Evolutionary conservation across 2,888 invertebrate species (phyloP).

Genomic region (Calameuta filiformis): DNA sequence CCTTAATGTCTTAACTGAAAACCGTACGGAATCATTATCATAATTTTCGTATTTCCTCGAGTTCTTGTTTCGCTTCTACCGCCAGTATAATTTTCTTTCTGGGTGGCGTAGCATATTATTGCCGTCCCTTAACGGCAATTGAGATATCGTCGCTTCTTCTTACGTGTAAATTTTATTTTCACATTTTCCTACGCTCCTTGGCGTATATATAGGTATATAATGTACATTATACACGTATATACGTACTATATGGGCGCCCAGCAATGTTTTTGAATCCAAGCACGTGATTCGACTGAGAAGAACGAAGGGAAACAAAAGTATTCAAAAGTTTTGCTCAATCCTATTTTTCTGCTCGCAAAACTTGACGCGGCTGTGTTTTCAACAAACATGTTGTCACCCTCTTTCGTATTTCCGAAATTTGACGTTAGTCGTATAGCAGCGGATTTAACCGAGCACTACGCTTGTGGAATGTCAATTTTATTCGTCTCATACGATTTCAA

Average conservation of each 20-base stretch:
- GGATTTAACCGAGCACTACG: background rate
- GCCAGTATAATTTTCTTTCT: slow-evolving; percentile 57
- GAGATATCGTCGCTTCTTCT: slow-evolving; percentile 49
- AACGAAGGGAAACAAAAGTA: background rate
- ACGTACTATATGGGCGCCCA: background rate
- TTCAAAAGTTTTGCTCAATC: background rate
- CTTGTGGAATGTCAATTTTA: background rate
- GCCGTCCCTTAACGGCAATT: slow-evolving; percentile 59
- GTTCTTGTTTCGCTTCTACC: slow-evolving; percentile 39
- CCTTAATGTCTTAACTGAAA: slow-evolving; percentile 66
- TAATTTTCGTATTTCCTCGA: slow-evolving; percentile 62
- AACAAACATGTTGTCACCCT: background rate
- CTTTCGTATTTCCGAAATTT: background rate
- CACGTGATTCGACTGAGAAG: background rate
- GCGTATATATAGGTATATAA: background rate
- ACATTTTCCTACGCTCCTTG: background rate
- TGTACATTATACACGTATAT: too few species aligned
- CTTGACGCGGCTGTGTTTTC: background rate
- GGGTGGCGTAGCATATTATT: slow-evolving; percentile 61
- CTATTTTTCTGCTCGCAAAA: background rate
- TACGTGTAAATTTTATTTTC: background rate
- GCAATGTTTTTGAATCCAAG: background rate
- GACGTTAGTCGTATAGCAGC: background rate
- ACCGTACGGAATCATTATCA: slow-evolving; percentile 62
- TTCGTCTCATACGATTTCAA: background rate